Conservation (phyloP, 2,888 invertebrate genomes). For the Strigamia crassipes region DNA sequence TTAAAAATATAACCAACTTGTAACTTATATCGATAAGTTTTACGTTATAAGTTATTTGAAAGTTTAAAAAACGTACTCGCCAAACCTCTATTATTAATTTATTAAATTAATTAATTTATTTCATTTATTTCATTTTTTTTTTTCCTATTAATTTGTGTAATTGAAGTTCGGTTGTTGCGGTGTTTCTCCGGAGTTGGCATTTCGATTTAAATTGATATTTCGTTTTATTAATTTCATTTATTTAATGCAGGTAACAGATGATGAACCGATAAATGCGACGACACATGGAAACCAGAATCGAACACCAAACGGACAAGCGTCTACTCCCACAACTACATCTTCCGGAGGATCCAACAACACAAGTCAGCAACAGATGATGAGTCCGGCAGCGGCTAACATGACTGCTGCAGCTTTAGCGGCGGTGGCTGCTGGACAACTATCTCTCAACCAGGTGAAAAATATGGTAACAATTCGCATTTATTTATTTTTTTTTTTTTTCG, state of each 20-base stretch:
- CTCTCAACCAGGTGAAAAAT: slow-evolving; percentile 59
- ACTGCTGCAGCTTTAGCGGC: slow-evolving; percentile 61
- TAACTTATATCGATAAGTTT: no score
- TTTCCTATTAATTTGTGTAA: neutral
- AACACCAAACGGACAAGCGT: slow-evolving; percentile 49
- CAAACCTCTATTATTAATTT: no score
- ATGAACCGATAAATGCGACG: slow-evolving; percentile 49
- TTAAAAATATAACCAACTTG: no score
- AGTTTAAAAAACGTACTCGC: no score
- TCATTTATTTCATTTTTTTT: neutral
- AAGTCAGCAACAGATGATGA: slow-evolving; percentile 46
- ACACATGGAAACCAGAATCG: slow-evolving; percentile 45
- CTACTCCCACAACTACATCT: slow-evolving; percentile 49
- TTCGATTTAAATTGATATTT: neutral
- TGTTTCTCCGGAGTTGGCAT: neutral
- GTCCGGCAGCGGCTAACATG: slow-evolving; percentile 55
- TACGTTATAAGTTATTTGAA: no score
- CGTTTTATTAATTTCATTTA: neutral
- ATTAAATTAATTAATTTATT: no score
- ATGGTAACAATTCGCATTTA: no score
- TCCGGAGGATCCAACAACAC: slow-evolving; percentile 49
- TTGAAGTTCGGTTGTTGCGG: neutral
- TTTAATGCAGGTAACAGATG: slow-evolving; percentile 48
- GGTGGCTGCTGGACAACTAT: slow-evolving; percentile 61
- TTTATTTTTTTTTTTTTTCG: slow-evolving; percentile 8